Percentiles rank a stretch among this genome's conserved stretches.
phyloP scores from a whole-genome alignment of 1,140 invertebrate genomes.

The Paramacrobiotus metropolitanus region DNA sequence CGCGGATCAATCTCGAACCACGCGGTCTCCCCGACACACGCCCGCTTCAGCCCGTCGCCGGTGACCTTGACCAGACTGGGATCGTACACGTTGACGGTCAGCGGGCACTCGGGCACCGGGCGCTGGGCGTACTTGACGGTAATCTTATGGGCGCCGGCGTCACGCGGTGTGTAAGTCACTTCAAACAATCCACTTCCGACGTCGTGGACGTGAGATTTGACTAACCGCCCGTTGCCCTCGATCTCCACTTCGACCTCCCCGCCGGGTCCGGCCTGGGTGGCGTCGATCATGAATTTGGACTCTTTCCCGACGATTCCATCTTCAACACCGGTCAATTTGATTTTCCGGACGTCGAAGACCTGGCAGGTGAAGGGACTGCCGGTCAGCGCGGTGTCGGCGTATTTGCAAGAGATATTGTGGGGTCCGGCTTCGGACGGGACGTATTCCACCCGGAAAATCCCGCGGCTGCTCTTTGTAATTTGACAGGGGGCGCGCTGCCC shows the following conservation, averaged over 20 bases:
- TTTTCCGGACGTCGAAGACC: constrained; percentile 65
- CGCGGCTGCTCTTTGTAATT: constrained; percentile 5
- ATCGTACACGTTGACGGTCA: constrained; percentile 67
- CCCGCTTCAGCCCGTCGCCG: constrained; percentile 49
- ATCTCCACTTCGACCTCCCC: constrained; percentile 92
- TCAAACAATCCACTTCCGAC: no score
- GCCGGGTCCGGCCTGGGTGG: constrained; percentile 74
- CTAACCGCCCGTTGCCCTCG: constrained; percentile 38
- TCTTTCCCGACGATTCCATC: not conserved
- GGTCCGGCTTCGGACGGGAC: constrained; percentile 16
- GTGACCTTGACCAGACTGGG: constrained; percentile 37
- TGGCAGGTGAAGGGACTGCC: constrained; percentile 76
- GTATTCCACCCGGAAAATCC: constrained; percentile 14
- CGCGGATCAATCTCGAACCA: constrained; percentile 69
- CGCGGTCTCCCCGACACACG: constrained; percentile 46
- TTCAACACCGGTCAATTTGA: constrained; percentile 44
- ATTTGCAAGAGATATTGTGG: constrained; percentile 20
- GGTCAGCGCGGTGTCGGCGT: constrained; percentile 59
- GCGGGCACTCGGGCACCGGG: constrained; percentile 61
- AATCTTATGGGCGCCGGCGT: constrained; percentile 64
- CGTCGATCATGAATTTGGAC: constrained; percentile 35
- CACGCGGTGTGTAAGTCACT: constrained; percentile 64
- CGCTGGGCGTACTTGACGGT: constrained; percentile 72
- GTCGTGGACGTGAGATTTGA: constrained; percentile 27
- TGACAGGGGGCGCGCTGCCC: not conserved